Conservation (phyloP, 2,113 vertebrate species). For the Cyphomyrus discorhynchus region DNA sequence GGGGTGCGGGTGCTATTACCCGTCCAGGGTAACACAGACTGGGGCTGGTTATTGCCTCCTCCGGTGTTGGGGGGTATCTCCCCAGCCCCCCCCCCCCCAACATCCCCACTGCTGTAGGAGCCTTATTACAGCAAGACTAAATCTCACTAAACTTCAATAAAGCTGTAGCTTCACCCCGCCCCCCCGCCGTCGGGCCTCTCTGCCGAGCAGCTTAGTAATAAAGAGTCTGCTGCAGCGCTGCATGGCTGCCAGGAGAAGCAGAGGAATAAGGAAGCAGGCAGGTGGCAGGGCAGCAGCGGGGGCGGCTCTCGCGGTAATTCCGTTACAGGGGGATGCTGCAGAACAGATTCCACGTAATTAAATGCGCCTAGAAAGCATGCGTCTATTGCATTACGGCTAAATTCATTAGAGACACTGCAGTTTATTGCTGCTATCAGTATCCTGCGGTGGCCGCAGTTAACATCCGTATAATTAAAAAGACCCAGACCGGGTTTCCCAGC, state of each 20-base stretch:
- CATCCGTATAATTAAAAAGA: conserved; percentile 4
- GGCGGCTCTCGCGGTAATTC: conserved; percentile 2
- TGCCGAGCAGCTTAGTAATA: neutral
- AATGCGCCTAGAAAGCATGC: conserved; percentile 16
- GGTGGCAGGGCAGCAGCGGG: neutral
- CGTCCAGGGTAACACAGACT: neutral
- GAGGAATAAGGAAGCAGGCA: neutral
- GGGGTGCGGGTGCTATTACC: neutral
- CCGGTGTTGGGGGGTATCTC: too few relatives aligned
- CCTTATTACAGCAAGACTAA: conserved; percentile 19
- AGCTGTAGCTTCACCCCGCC: neutral
- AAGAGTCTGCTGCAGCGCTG: neutral
- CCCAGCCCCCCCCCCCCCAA: neutral
- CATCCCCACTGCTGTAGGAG: neutral
- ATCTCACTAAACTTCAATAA: conserved; percentile 26
- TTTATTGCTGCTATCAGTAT: conserved; percentile 17
- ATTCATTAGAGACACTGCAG: conserved; percentile 18
- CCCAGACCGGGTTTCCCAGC: neutral
- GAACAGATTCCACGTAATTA: conserved; percentile 21
- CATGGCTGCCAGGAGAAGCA: neutral
- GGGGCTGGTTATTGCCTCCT: neutral
- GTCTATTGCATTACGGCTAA: conserved; percentile 12
- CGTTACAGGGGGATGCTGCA: conserved; percentile 7
- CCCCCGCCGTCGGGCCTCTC: neutral
- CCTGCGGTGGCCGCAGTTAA: neutral